phyloP scores from a whole-genome alignment of 2,113 vertebrate species.

The Felis chaus region DNA sequence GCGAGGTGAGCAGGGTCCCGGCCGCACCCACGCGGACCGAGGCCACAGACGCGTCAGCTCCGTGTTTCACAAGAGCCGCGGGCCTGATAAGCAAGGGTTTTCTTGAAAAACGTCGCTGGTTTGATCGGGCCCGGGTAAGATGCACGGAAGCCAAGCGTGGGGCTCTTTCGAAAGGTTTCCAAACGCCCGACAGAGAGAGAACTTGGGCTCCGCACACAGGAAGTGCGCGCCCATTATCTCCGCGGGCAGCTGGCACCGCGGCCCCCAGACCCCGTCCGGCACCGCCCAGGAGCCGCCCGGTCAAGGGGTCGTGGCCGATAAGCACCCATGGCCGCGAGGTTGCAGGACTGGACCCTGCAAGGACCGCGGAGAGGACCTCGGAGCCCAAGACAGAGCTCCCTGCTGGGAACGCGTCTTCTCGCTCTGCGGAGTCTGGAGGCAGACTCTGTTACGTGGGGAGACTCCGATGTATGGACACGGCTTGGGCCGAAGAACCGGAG shows the following conservation, averaged over 20 bases:
- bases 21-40: too few species aligned
- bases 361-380: fast-evolving
- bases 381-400: not conserved
- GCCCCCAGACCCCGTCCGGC: fast-evolving
- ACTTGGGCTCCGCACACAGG: fast-evolving
- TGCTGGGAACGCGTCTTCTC: fast-evolving
- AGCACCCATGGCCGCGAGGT: fast-evolving
- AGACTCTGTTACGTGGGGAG: too few species aligned
- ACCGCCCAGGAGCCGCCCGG: not conserved
- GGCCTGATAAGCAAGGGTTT: not conserved
- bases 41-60: too few species aligned
- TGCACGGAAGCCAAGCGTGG: fast-evolving
- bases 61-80: not conserved
- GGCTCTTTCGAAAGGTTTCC: not conserved
- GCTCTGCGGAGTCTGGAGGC: too few species aligned
- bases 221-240: fast-evolving
- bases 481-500: fast-evolving
- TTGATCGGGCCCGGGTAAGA: fast-evolving
- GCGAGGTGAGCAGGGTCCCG: too few species aligned
- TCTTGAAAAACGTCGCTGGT: fast-evolving
- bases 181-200: fast-evolving
- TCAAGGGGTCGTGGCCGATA: fast-evolving
- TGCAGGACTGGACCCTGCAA: fast-evolving
- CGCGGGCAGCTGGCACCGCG: fast-evolving
- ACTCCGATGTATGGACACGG: fast-evolving